These are phyloP conservation scores for Smithornis capensis DNA, from an alignment of 2,113 vertebrate species.

Conservation along the genomic window DNA sequence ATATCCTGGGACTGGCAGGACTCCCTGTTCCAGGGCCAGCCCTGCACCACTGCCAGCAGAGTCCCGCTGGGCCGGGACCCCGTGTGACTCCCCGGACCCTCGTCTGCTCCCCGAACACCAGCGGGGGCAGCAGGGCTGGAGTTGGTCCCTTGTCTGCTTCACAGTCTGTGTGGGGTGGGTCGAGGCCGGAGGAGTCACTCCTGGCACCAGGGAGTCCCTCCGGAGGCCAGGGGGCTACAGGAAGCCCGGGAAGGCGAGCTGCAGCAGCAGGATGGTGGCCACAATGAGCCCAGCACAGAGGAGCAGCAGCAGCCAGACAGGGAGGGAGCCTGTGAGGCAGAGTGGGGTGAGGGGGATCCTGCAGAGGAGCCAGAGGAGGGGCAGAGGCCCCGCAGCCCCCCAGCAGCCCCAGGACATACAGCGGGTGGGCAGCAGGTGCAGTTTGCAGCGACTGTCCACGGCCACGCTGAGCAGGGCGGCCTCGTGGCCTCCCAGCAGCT, in stretches of 20 bases:
- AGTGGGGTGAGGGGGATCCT: rapidly evolving
- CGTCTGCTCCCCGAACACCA: background rate
- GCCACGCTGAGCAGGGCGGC: conserved; percentile 90
- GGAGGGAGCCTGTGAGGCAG: conserved; percentile 78
- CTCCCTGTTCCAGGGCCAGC: background rate
- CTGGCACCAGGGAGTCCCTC: background rate
- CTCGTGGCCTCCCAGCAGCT: conserved; percentile 82
- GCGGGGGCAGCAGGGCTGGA: background rate
- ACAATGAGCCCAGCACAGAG: conserved; percentile 83
- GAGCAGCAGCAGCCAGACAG: conserved; percentile 87
- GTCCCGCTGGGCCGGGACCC: rapidly evolving
- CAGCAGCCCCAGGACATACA: conserved; percentile 74
- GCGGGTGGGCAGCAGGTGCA: conserved; percentile 82
- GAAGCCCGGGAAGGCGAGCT: conserved; percentile 84
- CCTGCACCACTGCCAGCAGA: background rate
- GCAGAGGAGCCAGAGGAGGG: background rate
- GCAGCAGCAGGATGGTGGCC: conserved; percentile 81
- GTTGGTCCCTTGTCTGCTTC: background rate
- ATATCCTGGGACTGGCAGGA: no score
- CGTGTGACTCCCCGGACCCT: rapidly evolving
- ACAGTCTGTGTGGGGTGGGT: background rate
- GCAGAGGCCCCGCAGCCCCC: rapidly evolving
- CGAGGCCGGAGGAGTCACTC: background rate
- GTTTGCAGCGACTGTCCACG: conserved; percentile 91
- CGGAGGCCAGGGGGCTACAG: conserved; percentile 50